phyloP scores from a whole-genome alignment of 2,113 vertebrate species.

The Sitta europaea region DNA sequence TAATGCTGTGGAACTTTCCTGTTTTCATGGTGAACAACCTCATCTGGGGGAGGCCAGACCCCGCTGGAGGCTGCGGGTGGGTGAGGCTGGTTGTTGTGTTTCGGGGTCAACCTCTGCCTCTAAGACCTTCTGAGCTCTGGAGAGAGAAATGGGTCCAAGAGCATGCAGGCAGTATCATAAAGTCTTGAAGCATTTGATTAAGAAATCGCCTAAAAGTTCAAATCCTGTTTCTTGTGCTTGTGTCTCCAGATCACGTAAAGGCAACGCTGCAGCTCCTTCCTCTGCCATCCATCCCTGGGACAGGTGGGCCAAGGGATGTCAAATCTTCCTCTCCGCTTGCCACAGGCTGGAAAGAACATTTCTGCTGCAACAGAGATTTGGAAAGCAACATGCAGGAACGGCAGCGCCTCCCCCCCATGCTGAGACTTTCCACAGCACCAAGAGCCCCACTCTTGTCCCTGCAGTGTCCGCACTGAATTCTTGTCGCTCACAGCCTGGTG shows the following conservation, averaged over 20 bases:
- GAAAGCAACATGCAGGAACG: neutral
- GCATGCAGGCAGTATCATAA: neutral
- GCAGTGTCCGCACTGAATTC: neutral
- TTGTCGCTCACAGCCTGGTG: neutral
- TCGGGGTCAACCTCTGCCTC: neutral
- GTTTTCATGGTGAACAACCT: neutral
- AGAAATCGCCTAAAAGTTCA: neutral
- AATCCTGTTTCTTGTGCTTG: neutral
- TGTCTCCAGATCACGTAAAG: neutral
- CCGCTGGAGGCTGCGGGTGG: neutral
- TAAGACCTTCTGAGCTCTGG: neutral
- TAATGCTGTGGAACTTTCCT: neutral
- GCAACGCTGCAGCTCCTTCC: neutral
- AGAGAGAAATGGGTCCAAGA: neutral
- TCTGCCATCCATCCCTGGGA: fast-evolving
- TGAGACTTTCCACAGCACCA: neutral
- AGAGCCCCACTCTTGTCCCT: neutral
- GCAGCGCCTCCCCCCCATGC: neutral
- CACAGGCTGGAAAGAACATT: neutral
- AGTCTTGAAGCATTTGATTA: neutral
- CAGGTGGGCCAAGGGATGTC: neutral
- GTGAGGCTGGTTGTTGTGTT: neutral
- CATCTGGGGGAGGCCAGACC: neutral
- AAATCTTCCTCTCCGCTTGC: neutral
- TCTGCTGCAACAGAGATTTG: neutral